Base-by-base conservation (phyloP, 2,113 vertebrate species). In the Alaudala cheleensis region DNA sequence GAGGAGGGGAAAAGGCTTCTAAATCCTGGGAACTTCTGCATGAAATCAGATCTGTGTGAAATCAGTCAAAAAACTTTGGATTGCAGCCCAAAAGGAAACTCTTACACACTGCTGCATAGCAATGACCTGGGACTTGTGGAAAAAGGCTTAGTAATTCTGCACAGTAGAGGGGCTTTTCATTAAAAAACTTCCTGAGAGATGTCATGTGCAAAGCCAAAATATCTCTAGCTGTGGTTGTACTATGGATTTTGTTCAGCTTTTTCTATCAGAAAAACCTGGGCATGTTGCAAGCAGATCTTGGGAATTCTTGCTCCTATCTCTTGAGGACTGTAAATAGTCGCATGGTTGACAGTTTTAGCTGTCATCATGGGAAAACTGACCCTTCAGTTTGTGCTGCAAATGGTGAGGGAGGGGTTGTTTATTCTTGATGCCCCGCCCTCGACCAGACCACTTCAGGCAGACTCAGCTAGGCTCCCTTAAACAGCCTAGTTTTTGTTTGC, bases 291-390 rank as follows among this genome's bases (percentile, higher is more conserved):
- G 39, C 9, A 58, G 34, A 11, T 50, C 34, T 31, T 29, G 62
- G 22, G 26, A 3, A 25, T 37, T 45, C 31, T 50, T 76, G 33
- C 14, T 82, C 23, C 23, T 11, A 0, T 15, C 10, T n/a, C 28
- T 81, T 20, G 42, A 4, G 5, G 20, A 7, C 17, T 53, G n/a
- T 24, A 44, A 34, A 24, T 1, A 70, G 34, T 50, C 34, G 37
- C 17, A 12, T 3, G 12, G 17, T 10, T 24, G 14, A 6, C 23
- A 29, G 22, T 16, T 54, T 22, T 22, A 50, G 34, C 26, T 39
- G 53, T 23, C 2, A 3, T 24, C 12, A 8, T 0, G 2, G 0
- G 0, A 49, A 57, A 86, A 62, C 4, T 19, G 29, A 3, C 11
- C 14, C 37, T 86, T 79, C 54, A 20, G 29, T 64, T 54, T 18